phyloP scores from a whole-genome alignment of 2,113 vertebrate genomes.

The Pteruthius melanotis region DNA sequence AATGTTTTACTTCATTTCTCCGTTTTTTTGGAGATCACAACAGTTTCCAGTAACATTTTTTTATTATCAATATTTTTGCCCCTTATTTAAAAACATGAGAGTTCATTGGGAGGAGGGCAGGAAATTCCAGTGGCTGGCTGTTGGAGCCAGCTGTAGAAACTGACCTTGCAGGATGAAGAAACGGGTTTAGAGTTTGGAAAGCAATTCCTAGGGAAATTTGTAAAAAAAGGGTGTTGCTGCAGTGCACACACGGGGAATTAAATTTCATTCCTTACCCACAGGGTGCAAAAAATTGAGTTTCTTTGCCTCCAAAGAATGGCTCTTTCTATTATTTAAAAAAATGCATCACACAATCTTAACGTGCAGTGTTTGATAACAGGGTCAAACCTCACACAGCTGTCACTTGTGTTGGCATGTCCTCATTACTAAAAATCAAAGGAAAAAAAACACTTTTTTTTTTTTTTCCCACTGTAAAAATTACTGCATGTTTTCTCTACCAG shows the following conservation, averaged over 20 bases:
- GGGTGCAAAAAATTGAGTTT: neutral
- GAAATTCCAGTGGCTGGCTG: neutral
- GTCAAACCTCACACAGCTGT: neutral
- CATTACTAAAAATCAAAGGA: neutral
- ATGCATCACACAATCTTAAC: neutral
- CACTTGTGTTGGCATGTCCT: neutral
- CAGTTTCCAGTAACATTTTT: slow-evolving; percentile 44
- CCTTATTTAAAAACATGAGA: slow-evolving; percentile 39
- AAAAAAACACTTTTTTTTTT: neutral
- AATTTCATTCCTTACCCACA: neutral
- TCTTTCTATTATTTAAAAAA: neutral
- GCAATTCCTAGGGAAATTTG: neutral
- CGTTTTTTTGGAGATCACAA: slow-evolving; percentile 74
- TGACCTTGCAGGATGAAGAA: neutral
- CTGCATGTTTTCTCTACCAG: neutral
- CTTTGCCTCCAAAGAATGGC: neutral
- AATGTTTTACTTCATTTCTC: slow-evolving; percentile 75
- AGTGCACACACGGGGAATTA: neutral
- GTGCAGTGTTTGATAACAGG: neutral
- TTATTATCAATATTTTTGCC: slow-evolving; percentile 26
- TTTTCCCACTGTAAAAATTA: neutral
- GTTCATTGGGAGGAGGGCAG: neutral
- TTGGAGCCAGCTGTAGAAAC: neutral
- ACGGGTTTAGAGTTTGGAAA: neutral
- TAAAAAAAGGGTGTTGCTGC: neutral